Percentiles rank a stretch among this genome's conserved stretches.
Evolutionary conservation across 2,113 vertebrate species (phyloP).

Genomic region (Zosterops lateralis): DNA sequence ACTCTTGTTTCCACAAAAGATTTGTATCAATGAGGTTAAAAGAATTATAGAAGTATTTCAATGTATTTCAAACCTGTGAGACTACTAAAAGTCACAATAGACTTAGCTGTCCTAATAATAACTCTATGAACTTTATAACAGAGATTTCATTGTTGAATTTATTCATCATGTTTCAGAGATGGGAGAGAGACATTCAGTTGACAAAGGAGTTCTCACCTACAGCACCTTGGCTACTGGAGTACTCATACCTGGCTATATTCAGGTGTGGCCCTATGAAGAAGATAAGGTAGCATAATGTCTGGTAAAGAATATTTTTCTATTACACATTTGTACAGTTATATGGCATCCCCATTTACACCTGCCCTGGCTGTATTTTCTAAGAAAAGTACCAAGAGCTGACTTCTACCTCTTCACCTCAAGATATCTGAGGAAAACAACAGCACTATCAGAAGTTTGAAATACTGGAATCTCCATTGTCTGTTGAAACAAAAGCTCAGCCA

Average conservation of each 20-base stretch:
- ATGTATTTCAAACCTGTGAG: conserved; percentile 3
- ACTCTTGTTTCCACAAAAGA: neutral
- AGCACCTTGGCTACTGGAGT: neutral
- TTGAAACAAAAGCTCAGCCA: neutral
- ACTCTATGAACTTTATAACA: neutral
- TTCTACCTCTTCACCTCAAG: neutral
- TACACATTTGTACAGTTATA: neutral
- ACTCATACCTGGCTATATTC: neutral
- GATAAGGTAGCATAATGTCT: neutral
- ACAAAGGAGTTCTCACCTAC: neutral
- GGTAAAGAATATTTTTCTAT: neutral
- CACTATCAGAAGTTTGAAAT: neutral
- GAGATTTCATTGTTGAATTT: neutral
- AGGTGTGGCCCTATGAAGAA: neutral
- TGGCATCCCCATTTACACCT: neutral
- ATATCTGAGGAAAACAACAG: neutral
- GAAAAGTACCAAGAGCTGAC: neutral
- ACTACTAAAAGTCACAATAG: neutral
- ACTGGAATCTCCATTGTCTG: neutral
- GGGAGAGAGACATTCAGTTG: neutral
- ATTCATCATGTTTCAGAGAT: neutral
- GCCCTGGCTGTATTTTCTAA: neutral
- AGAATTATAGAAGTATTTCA: neutral
- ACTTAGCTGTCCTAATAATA: neutral
- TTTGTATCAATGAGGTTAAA: neutral